These are phyloP conservation scores for Polyodon spathula DNA, from an alignment of 2,113 vertebrate genomes.

Conservation along the genomic window DNA sequence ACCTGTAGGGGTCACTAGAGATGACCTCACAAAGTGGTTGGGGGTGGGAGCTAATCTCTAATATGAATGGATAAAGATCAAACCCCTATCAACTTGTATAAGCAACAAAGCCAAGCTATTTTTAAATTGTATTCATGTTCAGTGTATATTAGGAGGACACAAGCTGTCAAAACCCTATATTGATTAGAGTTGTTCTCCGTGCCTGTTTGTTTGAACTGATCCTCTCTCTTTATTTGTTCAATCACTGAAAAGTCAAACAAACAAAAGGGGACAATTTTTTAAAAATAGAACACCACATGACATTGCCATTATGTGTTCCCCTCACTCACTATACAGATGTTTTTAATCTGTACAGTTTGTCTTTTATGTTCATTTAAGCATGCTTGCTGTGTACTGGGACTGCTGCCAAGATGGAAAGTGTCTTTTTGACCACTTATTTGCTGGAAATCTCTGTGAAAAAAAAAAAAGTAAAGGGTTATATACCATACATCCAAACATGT, in stretches of 20 bases:
- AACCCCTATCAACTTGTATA: background rate
- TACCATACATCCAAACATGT: too few relatives aligned
- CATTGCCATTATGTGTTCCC: conserved; percentile 53
- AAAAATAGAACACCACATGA: conserved; percentile 51
- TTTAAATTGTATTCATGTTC: conserved; percentile 1
- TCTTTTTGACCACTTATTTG: conserved; percentile 61
- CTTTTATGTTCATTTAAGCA: conserved; percentile 66
- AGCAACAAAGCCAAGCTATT: background rate
- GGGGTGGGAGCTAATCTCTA: too few relatives aligned
- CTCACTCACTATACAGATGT: conserved; percentile 67
- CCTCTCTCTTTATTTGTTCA: conserved; percentile 66
- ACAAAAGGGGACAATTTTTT: conserved; percentile 40
- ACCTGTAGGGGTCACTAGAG: too few relatives aligned
- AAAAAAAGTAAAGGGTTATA: too few relatives aligned
- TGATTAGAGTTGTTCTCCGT: conserved; percentile 46
- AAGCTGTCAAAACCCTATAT: conserved; percentile 63
- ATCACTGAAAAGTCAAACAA: conserved; percentile 59
- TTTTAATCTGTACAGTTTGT: conserved; percentile 71
- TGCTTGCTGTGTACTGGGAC: conserved; percentile 69
- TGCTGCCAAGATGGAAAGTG: conserved; percentile 62
- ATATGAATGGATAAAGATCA: too few relatives aligned
- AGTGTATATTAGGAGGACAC: conserved; percentile 54
- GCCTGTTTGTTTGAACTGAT: conserved; percentile 59
- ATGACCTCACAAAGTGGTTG: too few relatives aligned
- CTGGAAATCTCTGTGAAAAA: conserved; percentile 4